A percentile compares a stretch with the other conserved stretches of the same genome.
Conservation (phyloP, 92 coral and sea anemone species). For the Pocillopora meandrina region DNA sequence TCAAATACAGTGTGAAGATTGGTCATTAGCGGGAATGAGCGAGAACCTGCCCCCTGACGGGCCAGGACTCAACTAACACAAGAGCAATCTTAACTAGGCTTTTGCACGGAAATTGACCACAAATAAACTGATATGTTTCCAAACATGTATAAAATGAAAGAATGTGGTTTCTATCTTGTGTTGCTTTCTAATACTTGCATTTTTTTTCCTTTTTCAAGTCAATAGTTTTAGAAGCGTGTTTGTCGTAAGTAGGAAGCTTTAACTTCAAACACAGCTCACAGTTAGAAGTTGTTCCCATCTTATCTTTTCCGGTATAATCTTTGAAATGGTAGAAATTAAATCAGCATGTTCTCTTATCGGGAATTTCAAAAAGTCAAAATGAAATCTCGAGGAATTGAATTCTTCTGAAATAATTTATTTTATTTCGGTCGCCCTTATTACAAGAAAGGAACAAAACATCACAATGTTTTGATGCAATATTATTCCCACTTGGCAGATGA, state of each 20-base stretch:
- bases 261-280: constrained; percentile 9
- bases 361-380: not conserved
- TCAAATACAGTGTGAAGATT: constrained; percentile 13
- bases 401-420: constrained; percentile 3
- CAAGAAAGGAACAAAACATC: constrained; percentile 15
- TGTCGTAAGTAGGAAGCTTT: not conserved
- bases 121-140: constrained; percentile 7
- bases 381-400: not conserved
- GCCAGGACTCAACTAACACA: constrained; percentile 6
- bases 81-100: constrained; percentile 7
- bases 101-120: constrained; percentile 27
- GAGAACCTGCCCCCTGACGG: constrained; percentile 30
- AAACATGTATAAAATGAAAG: constrained; percentile 23
- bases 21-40: constrained; percentile 9
- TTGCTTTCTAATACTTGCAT: constrained; percentile 18
- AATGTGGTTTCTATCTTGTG: constrained; percentile 19
- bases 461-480: constrained; percentile 30
- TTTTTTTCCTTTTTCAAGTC: not conserved
- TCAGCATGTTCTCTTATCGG: not conserved
- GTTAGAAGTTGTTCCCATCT: constrained; percentile 4
- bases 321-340: constrained; percentile 3
- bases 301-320: not conserved
- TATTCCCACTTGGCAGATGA: constrained; percentile 16
- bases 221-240: not conserved
- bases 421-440: constrained; percentile 11